Evolutionary conservation across 92 coral and sea anemone species (phyloP).

Genomic region (Actinostola sp.): DNA sequence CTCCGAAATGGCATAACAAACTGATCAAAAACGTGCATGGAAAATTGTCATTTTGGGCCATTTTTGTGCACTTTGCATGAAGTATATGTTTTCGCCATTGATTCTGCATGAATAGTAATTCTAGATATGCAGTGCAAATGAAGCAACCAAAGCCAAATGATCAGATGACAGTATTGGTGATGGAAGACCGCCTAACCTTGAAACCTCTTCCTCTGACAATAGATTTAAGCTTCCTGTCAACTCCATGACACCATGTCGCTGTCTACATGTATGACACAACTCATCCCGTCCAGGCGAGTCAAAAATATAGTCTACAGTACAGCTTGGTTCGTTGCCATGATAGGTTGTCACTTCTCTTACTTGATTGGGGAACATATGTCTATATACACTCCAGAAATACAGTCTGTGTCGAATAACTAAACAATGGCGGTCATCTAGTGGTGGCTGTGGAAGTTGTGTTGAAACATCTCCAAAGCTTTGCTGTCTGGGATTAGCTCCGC

Average conservation of each 20-base stretch:
- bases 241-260: constrained; percentile 56
- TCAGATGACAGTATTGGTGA: constrained; percentile 85
- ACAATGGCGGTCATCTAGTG: constrained; percentile 1
- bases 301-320: constrained; percentile 90
- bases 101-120: not conserved
- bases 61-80: too few species aligned
- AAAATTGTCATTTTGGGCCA: too few species aligned
- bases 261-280: constrained; percentile 16
- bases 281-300: constrained; percentile 52
- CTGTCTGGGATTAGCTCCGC: too few species aligned
- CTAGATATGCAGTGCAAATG: constrained; percentile 70
- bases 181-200: constrained; percentile 65
- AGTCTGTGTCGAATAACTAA: constrained; percentile 40
- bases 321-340: constrained; percentile 73
- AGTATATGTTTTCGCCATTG: too few species aligned
- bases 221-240: constrained; percentile 71
- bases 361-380: constrained; percentile 51
- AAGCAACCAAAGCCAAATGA: constrained; percentile 78
- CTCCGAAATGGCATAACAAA: too few species aligned
- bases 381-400: constrained; percentile 79
- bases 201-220: constrained; percentile 52
- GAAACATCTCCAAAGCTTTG: not conserved
- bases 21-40: too few species aligned
- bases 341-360: constrained; percentile 84
- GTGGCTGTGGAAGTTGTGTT: constrained; percentile 18